A percentile compares a stretch with the other conserved stretches of the same genome.
phyloP scores from a whole-genome alignment of 35 echinoderm and acorn worm genomes.

The Holothuria glaberrima region DNA sequence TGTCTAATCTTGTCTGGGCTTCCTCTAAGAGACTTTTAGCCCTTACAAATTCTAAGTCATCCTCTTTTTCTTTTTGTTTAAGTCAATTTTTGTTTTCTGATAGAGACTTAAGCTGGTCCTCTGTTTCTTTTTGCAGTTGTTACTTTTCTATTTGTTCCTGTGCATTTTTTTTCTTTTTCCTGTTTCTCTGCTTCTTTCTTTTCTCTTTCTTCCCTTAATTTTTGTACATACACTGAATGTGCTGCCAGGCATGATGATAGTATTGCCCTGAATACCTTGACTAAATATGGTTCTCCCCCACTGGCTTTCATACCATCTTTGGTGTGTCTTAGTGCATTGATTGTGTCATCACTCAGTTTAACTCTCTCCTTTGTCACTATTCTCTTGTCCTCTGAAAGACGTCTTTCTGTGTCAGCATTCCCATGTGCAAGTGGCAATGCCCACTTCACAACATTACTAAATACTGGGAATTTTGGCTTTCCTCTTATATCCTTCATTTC shows the following conservation, averaged over 20 bases:
- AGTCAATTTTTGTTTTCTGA: background rate
- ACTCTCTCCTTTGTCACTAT: background rate
- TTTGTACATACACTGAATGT: background rate
- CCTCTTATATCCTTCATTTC: conserved; percentile 7
- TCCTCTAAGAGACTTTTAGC: conserved; percentile 22
- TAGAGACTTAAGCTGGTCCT: background rate
- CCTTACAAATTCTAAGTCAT: too few relatives aligned
- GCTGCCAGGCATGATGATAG: background rate
- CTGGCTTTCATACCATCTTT: conserved; percentile 23
- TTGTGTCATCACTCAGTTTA: background rate
- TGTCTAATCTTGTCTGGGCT: conserved; percentile 15
- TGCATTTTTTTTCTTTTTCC: background rate
- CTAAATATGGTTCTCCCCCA: background rate
- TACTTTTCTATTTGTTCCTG: background rate
- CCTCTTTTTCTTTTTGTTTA: background rate
- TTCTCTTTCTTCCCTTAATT: conserved; percentile 9
- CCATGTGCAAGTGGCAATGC: conserved; percentile 5
- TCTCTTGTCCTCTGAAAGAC: background rate
- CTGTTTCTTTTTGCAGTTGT: background rate
- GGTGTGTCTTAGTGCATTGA: background rate
- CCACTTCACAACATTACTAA: conserved; percentile 18
- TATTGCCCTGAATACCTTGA: background rate
- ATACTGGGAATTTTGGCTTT: background rate
- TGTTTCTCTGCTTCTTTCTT: conserved; percentile 15
- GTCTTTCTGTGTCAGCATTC: conserved; percentile 34